Evolutionary conservation across 1,140 invertebrate genomes (phyloP).

Genomic region (Cydia fagiglandana): DNA sequence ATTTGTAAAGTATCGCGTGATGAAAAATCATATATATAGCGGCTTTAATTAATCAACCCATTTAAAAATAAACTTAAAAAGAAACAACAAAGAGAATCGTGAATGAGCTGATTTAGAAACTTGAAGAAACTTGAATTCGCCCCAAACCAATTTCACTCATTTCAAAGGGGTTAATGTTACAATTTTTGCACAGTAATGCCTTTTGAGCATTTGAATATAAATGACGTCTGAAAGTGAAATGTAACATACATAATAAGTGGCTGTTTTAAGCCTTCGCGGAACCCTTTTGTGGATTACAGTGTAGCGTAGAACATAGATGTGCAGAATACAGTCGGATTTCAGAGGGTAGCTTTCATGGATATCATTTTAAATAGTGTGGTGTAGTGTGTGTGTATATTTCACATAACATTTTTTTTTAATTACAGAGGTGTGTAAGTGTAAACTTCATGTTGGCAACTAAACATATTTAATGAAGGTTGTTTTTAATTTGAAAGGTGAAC

Average conservation of each 20-base stretch:
- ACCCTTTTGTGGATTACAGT: slow-evolving; percentile 76
- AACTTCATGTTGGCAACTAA: too few relatives aligned
- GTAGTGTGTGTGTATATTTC: too few relatives aligned
- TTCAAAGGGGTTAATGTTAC: slow-evolving; percentile 74
- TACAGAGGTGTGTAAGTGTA: too few relatives aligned
- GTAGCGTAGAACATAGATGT: slow-evolving; percentile 50
- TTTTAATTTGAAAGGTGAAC: too few relatives aligned
- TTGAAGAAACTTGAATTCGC: slow-evolving; percentile 49
- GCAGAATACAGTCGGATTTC: neutral
- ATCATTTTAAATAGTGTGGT: too few relatives aligned
- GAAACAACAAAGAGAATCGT: slow-evolving; percentile 2
- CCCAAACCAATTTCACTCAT: slow-evolving; percentile 69
- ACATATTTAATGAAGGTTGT: too few relatives aligned
- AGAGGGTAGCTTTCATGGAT: neutral
- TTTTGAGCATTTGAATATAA: slow-evolving; percentile 79
- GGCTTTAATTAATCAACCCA: neutral
- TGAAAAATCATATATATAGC: too few relatives aligned
- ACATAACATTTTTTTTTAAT: too few relatives aligned
- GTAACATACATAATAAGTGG: slow-evolving; percentile 79
- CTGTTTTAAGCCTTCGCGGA: slow-evolving; percentile 77
- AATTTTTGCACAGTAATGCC: slow-evolving; percentile 77
- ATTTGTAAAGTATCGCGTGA: neutral
- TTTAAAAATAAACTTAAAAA: neutral
- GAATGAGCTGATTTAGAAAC: slow-evolving; percentile 24
- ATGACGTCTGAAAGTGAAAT: slow-evolving; percentile 79